These are phyloP conservation scores for Discoglossus pictus DNA, from an alignment of 2,797 vertebrate species.

Conservation along the genomic window DNA sequence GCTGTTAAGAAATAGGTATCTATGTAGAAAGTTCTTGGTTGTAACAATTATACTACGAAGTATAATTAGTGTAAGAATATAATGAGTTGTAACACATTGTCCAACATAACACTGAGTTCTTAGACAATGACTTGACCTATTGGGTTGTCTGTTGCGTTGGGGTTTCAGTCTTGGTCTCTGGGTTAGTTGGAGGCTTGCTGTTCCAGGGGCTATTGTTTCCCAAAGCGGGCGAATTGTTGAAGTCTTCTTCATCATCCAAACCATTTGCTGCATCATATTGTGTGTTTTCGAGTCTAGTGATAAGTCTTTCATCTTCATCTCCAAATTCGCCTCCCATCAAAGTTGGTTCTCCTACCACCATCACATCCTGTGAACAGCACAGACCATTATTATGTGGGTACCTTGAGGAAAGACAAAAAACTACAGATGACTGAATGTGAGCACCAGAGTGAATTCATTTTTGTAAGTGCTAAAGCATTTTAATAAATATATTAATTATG, in stretches of 20 bases:
- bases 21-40: slow-evolving; percentile 56
- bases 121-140: slow-evolving; percentile 65
- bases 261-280: slow-evolving; percentile 98
- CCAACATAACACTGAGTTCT: slow-evolving; percentile 36
- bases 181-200: slow-evolving; percentile 87
- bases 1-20: slow-evolving; percentile 64
- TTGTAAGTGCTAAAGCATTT: no score
- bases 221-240: slow-evolving; percentile 92
- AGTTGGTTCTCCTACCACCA: slow-evolving; percentile 98
- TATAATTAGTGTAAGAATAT: slow-evolving; percentile 49
- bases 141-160: slow-evolving; percentile 91
- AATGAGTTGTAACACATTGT: slow-evolving; percentile 55
- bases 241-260: slow-evolving; percentile 97
- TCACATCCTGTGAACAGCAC: slow-evolving; percentile 91
- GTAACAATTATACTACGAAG: slow-evolving; percentile 32
- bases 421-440: slow-evolving; percentile 69
- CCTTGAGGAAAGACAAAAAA: slow-evolving; percentile 72
- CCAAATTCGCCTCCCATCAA: slow-evolving; percentile 98
- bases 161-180: slow-evolving; percentile 94
- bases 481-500: no score
- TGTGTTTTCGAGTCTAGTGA: slow-evolving; percentile 98
- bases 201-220: slow-evolving; percentile 93
- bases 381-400: slow-evolving; percentile 79
- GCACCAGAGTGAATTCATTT: slow-evolving; percentile 39
- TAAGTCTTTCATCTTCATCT: slow-evolving; percentile 98